These are phyloP conservation scores for Okamejei kenojei DNA, from an alignment of 2,797 vertebrate species.

Conservation along the genomic window DNA sequence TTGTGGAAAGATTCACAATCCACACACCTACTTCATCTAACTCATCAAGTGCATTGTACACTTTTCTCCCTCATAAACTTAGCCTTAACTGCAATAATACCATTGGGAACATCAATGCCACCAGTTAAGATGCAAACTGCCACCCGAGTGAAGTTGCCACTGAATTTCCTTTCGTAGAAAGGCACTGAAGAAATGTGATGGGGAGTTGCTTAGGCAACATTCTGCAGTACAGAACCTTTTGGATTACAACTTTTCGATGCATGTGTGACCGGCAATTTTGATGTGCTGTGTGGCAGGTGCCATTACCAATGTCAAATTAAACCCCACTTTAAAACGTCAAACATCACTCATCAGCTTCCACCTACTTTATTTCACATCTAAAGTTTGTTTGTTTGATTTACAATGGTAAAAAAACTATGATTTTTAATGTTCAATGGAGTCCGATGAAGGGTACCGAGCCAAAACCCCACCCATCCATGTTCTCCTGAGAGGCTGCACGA, in stretches of 20 bases:
- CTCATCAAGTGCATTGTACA: not conserved
- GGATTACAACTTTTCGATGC: not conserved
- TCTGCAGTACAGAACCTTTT: not conserved
- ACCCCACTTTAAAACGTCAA: constrained; percentile 20
- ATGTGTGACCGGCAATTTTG: not conserved
- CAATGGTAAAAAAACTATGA: too few relatives aligned
- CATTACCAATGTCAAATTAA: constrained; percentile 35
- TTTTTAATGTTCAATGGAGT: too few relatives aligned
- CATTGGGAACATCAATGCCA: not conserved
- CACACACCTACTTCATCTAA: not conserved
- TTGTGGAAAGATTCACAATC: not conserved
- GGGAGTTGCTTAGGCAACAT: not conserved
- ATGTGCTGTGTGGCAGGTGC: constrained; percentile 19
- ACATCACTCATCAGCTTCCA: constrained; percentile 21
- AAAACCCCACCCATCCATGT: too few relatives aligned
- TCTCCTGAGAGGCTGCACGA: too few relatives aligned
- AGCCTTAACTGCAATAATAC: not conserved
- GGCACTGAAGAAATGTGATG: not conserved
- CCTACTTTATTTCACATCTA: too few relatives aligned
- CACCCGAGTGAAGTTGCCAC: not conserved
- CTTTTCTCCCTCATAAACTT: not conserved
- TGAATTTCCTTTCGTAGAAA: not conserved
- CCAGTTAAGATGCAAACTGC: not conserved
- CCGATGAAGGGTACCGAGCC: too few relatives aligned
- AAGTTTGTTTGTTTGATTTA: too few relatives aligned